Conservation (phyloP, 1,140 invertebrate genomes). For the Drosophila bocqueti region DNA sequence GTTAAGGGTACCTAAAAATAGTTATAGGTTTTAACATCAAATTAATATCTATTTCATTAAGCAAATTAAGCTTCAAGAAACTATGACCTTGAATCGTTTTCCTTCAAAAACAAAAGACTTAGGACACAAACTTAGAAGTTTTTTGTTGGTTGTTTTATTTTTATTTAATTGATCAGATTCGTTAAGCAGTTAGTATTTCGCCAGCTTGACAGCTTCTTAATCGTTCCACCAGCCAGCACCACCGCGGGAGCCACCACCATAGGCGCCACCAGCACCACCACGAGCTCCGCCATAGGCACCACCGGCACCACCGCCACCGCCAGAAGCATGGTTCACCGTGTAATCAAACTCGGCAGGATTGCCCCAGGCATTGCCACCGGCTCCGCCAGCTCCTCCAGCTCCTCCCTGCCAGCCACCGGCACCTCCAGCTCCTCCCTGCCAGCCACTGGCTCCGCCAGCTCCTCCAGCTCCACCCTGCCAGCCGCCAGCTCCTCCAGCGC, state of each 20-base stretch:
- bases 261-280: conserved; percentile 26
- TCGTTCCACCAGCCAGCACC: conserved; percentile 78
- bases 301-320: conserved; percentile 40
- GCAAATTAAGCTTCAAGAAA: no score
- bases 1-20: neutral
- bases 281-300: conserved; percentile 40
- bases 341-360: conserved; percentile 70
- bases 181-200: neutral
- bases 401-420: conserved; percentile 53
- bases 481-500: conserved; percentile 43
- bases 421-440: no score
- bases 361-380: conserved; percentile 67
- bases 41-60: neutral
- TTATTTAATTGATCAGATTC: conserved; percentile 23
- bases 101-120: neutral
- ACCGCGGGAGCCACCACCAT: conserved; percentile 50
- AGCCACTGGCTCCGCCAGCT: conserved; percentile 48
- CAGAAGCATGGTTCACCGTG: conserved; percentile 55
- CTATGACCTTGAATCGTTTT: neutral
- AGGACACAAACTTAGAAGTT: neutral
- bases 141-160: neutral
- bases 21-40: neutral
- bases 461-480: conserved; percentile 55
- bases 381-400: conserved; percentile 51
- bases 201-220: conserved; percentile 9